phyloP scores from a whole-genome alignment of 2,113 vertebrate genomes.

The Crotalus viridis region DNA sequence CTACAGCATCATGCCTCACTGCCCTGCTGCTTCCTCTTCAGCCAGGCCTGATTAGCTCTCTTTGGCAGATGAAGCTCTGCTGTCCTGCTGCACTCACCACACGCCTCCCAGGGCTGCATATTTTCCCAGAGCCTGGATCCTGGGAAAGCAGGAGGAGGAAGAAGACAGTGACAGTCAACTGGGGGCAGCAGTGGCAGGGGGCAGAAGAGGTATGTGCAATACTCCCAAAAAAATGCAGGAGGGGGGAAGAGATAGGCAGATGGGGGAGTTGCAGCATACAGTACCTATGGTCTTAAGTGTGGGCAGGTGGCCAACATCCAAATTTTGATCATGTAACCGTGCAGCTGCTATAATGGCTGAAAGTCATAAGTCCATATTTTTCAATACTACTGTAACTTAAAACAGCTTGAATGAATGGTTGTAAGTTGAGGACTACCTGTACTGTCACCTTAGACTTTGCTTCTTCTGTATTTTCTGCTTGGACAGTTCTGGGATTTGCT shows the following conservation, averaged over 20 bases:
- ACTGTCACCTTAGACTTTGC: background rate
- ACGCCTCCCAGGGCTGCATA: background rate
- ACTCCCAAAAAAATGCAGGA: too few species aligned
- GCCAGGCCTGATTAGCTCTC: background rate
- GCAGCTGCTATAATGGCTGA: background rate
- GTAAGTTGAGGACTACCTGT: background rate
- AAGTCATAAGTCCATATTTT: background rate
- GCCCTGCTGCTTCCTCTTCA: background rate
- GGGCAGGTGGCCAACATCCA: background rate
- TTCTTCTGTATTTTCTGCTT: background rate
- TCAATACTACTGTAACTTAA: background rate
- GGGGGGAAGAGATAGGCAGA: too few species aligned
- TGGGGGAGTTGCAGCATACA: too few species aligned
- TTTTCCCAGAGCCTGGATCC: background rate
- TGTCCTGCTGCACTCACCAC: background rate
- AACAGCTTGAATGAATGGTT: background rate
- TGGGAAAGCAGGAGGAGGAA: background rate
- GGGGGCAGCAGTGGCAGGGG: too few species aligned
- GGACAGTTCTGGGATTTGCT: background rate
- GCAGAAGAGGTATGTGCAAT: too few species aligned
- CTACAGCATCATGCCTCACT: background rate
- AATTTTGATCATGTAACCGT: background rate
- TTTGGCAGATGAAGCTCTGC: background rate
- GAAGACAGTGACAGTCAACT: background rate
- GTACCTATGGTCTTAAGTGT: too few species aligned